These are phyloP conservation scores for Nezara viridula DNA, from an alignment of 2,888 invertebrate species.

Conservation along the genomic window DNA sequence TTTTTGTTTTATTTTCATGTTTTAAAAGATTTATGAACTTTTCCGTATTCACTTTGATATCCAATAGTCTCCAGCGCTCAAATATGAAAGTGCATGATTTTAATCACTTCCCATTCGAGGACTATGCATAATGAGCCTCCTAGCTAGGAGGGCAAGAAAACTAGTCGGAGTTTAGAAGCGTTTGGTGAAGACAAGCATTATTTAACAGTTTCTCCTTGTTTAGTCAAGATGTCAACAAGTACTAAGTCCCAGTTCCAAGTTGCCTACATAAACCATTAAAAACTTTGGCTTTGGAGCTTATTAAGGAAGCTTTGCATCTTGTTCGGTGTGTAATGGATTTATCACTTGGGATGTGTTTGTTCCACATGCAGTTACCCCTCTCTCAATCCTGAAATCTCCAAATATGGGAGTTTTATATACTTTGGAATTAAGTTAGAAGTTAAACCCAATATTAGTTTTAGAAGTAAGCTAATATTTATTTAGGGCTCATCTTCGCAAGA, in stretches of 20 bases:
- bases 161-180: not conserved
- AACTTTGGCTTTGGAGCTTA: slow-evolving; percentile 11
- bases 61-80: too few species aligned
- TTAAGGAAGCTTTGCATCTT: slow-evolving; percentile 35
- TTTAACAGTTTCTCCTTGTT: slow-evolving; percentile 4
- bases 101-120: not conserved
- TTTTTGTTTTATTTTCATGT: too few species aligned
- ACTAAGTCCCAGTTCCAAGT: slow-evolving; percentile 19
- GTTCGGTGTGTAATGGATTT: slow-evolving; percentile 24
- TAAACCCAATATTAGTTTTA: too few species aligned
- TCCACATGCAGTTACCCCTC: not conserved
- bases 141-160: not conserved
- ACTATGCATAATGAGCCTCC: not conserved
- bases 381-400: not conserved
- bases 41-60: too few species aligned
- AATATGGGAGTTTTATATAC: too few species aligned
- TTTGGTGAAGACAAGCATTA: slow-evolving; percentile 28
- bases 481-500: too few species aligned
- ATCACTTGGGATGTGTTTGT: slow-evolving; percentile 23
- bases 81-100: too few species aligned
- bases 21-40: too few species aligned
- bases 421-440: too few species aligned
- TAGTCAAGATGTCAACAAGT: slow-evolving; percentile 35
- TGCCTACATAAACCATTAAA: slow-evolving; percentile 27
- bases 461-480: too few species aligned